Conservation (phyloP, 2,888 invertebrate genomes). For the Pammene aurita region DNA sequence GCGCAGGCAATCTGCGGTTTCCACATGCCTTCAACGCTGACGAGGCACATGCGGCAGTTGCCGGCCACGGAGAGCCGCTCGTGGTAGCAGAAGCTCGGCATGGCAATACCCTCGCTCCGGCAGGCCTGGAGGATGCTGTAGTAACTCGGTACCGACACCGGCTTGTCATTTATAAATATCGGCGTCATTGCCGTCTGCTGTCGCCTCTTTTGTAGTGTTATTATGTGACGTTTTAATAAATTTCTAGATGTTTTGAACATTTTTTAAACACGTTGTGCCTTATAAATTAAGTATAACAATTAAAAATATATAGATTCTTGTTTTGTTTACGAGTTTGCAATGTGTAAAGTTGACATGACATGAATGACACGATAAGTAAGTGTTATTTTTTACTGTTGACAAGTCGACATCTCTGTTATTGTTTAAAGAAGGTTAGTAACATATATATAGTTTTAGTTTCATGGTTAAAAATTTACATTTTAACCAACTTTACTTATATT, state of each 20-base stretch:
- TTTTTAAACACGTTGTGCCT: slow-evolving; percentile 25
- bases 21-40: slow-evolving; percentile 97
- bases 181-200: slow-evolving; percentile 63
- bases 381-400: neutral
- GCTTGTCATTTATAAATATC: slow-evolving; percentile 97
- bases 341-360: slow-evolving; percentile 8
- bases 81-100: slow-evolving; percentile 99
- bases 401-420: neutral
- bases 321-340: slow-evolving; percentile 14
- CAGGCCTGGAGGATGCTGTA: slow-evolving; percentile 93
- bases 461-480: too few relatives aligned
- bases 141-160: slow-evolving; percentile 94
- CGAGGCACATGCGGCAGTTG: slow-evolving; percentile 99
- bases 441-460: too few relatives aligned
- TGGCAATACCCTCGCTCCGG: slow-evolving; percentile 56
- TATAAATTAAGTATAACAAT: slow-evolving; percentile 14
- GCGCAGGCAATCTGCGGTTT: slow-evolving; percentile 99
- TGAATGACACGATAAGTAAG: neutral
- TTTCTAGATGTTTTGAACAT: slow-evolving; percentile 57
- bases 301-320: neutral
- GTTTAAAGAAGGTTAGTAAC: neutral
- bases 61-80: slow-evolving; percentile 98
- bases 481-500: too few relatives aligned
- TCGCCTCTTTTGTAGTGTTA: slow-evolving; percentile 46
- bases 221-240: slow-evolving; percentile 49